A percentile compares a stretch with the other conserved stretches of the same genome.
These are phyloP conservation scores for Peromyscus attwateri DNA, from an alignment of 2,797 vertebrate genomes.

Conservation along the genomic window DNA sequence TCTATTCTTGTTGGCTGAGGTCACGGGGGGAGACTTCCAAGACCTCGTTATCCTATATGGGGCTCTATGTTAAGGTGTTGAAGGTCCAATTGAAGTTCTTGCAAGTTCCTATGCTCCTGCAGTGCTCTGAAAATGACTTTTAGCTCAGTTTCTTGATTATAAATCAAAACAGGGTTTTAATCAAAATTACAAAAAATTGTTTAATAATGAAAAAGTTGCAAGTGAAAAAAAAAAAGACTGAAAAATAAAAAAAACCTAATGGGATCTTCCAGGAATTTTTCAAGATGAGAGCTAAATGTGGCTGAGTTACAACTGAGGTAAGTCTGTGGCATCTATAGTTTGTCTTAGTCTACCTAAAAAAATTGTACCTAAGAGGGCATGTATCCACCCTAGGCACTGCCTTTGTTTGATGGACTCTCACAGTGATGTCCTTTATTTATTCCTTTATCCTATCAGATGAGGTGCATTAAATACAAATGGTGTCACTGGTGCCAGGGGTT, in stretches of 20 bases:
- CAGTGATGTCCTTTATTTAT: neutral
- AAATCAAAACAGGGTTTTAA: conserved; percentile 53
- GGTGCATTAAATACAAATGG: neutral
- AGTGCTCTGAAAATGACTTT: conserved; percentile 2
- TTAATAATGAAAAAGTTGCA: conserved; percentile 32
- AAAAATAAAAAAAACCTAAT: neutral
- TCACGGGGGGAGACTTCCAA: neutral
- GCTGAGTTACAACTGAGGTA: neutral
- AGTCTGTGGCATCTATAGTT: neutral
- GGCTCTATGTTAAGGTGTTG: conserved; percentile 27
- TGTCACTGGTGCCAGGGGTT: neutral
- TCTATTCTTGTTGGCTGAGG: conserved; percentile 53
- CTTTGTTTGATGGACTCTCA: neutral
- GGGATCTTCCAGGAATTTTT: conserved; percentile 16
- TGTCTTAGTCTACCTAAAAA: conserved; percentile 12
- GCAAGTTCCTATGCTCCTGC: neutral
- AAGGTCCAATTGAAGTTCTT: conserved; percentile 63
- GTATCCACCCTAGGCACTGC: neutral
- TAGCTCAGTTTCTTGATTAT: conserved; percentile 51
- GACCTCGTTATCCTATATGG: conserved; percentile 43
- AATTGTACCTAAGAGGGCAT: neutral
- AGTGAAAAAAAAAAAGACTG: neutral
- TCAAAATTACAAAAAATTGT: neutral
- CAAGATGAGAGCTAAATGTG: neutral
- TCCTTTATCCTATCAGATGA: neutral